These are phyloP conservation scores for Nothocercus nigrocapillus DNA, from an alignment of 2,113 vertebrate genomes.

Conservation along the genomic window DNA sequence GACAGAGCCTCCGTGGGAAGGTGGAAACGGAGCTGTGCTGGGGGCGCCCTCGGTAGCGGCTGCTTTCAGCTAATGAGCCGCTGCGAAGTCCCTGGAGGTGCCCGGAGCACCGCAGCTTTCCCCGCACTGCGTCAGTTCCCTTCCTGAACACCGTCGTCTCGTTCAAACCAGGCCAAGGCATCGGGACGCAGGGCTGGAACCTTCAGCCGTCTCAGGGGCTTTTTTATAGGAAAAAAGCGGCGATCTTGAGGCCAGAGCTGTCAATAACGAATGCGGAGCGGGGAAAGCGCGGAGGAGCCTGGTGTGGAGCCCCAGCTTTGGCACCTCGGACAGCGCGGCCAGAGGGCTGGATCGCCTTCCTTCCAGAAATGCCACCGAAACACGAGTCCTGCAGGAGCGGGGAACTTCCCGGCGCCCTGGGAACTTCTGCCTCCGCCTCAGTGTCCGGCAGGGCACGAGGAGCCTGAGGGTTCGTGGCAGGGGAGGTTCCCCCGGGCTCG, in stretches of 20 bases:
- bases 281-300: neutral
- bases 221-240: neutral
- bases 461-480: too few relatives aligned
- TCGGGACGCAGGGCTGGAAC: neutral
- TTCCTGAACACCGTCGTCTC: neutral
- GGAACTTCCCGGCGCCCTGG: neutral
- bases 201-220: neutral
- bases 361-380: too few relatives aligned
- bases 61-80: neutral
- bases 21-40: neutral
- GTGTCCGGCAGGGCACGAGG: too few relatives aligned
- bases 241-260: neutral
- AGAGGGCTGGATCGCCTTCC: too few relatives aligned
- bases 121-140: neutral
- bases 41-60: neutral
- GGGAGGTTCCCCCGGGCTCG: too few relatives aligned
- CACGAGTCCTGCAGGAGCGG: neutral
- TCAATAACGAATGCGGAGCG: accelerated
- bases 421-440: accelerated
- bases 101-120: neutral
- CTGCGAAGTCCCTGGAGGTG: neutral
- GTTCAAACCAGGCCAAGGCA: neutral
- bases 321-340: neutral
- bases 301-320: neutral
- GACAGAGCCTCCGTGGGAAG: neutral